Conservation (phyloP, 2,888 invertebrate species). For the Charanyca ferruginea region DNA sequence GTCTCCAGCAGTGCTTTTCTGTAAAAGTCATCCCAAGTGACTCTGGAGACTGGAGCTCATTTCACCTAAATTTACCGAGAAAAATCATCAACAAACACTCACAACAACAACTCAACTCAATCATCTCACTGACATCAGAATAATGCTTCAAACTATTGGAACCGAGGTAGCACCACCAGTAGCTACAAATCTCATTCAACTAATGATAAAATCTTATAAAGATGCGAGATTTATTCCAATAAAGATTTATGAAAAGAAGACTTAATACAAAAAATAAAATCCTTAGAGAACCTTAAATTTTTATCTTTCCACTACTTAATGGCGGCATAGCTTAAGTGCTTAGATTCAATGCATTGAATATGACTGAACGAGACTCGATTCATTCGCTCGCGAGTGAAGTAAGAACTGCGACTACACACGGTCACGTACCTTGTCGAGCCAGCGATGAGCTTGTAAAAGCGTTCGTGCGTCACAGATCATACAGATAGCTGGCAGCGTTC, state of each 20-base stretch:
- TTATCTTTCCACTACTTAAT: slow-evolving; percentile 52
- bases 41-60: too few relatives aligned
- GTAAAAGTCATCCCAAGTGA: too few relatives aligned
- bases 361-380: slow-evolving; percentile 61
- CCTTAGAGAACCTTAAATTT: slow-evolving; percentile 26
- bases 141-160: too few relatives aligned
- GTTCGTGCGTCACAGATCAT: slow-evolving; percentile 74
- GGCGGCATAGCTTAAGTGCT: slow-evolving; percentile 52
- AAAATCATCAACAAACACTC: too few relatives aligned
- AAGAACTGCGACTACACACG: slow-evolving; percentile 68
- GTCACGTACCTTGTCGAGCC: slow-evolving; percentile 71
- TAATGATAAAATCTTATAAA: neutral
- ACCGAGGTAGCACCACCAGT: neutral
- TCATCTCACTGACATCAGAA: too few relatives aligned
- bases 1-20: too few relatives aligned
- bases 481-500: slow-evolving; percentile 65
- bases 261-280: slow-evolving; percentile 27
- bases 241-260: slow-evolving; percentile 6
- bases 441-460: slow-evolving; percentile 69
- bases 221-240: slow-evolving; percentile 4
- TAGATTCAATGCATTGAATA: slow-evolving; percentile 66
- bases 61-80: too few relatives aligned
- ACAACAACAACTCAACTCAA: too few relatives aligned
- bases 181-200: neutral
- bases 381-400: slow-evolving; percentile 53